These are phyloP conservation scores for Calliphora vomitoria DNA, from an alignment of 2,888 invertebrate genomes.

Conservation along the genomic window DNA sequence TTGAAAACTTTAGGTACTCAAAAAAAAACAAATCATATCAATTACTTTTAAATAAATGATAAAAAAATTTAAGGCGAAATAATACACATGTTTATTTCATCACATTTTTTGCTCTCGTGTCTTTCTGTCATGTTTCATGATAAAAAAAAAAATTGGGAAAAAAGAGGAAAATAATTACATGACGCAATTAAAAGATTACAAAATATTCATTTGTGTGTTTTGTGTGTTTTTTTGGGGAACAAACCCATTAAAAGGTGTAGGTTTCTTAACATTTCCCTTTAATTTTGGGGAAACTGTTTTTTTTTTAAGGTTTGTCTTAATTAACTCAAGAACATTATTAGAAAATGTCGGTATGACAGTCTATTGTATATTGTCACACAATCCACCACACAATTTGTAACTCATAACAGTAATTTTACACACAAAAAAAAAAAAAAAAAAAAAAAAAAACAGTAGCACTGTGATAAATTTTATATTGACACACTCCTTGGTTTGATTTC, in stretches of 20 bases:
- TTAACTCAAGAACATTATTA: neutral
- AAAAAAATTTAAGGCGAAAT: neutral
- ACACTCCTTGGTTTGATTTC: no score
- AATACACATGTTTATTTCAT: conserved; percentile 5
- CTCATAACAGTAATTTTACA: no score
- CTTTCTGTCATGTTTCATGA: neutral
- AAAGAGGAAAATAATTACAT: conserved; percentile 19
- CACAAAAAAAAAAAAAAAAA: no score
- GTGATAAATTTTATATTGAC: no score
- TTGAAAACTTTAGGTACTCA: conserved; percentile 26
- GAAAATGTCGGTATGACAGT: neutral
- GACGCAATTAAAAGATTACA: conserved; percentile 33
- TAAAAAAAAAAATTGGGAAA: neutral
- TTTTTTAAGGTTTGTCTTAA: conserved; percentile 23
- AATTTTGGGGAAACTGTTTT: conserved; percentile 17
- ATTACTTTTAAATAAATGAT: conserved; percentile 30
- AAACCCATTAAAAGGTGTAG: conserved; percentile 13
- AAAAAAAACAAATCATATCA: conserved; percentile 24
- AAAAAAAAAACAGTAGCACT: no score
- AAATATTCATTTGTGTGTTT: neutral
- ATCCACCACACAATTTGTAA: neutral
- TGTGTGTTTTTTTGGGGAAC: neutral
- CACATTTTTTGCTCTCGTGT: neutral
- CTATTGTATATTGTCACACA: no score
- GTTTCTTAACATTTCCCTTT: neutral